Conservation (phyloP, 2,797 vertebrate genomes). For the Lithobates pipiens region DNA sequence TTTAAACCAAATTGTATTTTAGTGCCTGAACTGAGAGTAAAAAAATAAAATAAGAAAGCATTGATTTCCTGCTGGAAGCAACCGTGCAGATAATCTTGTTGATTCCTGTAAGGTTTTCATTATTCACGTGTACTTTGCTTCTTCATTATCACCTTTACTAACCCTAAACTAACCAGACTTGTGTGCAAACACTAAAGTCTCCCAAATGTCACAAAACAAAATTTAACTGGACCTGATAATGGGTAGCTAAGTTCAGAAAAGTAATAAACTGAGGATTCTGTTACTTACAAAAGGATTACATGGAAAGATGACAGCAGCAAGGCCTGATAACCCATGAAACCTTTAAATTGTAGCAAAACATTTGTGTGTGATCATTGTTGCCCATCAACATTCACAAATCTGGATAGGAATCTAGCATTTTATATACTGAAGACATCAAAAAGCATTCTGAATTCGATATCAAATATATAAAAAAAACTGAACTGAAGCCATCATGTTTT, state of each 20-base stretch:
- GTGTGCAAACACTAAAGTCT: conserved; percentile 27
- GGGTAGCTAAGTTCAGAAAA: conserved; percentile 17
- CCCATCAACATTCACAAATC: background rate
- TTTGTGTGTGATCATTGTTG: background rate
- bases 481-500: too few relatives aligned
- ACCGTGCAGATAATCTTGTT: conserved; percentile 25
- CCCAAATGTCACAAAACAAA: conserved; percentile 48
- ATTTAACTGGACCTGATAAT: background rate
- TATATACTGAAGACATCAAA: background rate
- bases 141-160: conserved; percentile 49
- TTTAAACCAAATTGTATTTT: conserved; percentile 16
- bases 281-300: conserved; percentile 41
- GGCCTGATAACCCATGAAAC: conserved; percentile 27
- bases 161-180: conserved; percentile 39
- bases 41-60: background rate
- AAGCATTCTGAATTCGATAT: background rate
- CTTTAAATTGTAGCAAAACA: conserved; percentile 3
- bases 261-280: conserved; percentile 33
- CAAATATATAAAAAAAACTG: too few relatives aligned
- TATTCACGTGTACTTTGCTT: conserved; percentile 33
- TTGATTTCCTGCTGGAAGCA: conserved; percentile 34
- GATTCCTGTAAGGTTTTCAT: conserved; percentile 35
- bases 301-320: conserved; percentile 35
- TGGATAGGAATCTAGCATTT: background rate
- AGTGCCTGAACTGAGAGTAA: conserved; percentile 1